Evolutionary conservation across 2,797 vertebrate species (phyloP), one percentile per base, ranked within the genome.

Genomic region (Tamandua tetradactyla): DNA sequence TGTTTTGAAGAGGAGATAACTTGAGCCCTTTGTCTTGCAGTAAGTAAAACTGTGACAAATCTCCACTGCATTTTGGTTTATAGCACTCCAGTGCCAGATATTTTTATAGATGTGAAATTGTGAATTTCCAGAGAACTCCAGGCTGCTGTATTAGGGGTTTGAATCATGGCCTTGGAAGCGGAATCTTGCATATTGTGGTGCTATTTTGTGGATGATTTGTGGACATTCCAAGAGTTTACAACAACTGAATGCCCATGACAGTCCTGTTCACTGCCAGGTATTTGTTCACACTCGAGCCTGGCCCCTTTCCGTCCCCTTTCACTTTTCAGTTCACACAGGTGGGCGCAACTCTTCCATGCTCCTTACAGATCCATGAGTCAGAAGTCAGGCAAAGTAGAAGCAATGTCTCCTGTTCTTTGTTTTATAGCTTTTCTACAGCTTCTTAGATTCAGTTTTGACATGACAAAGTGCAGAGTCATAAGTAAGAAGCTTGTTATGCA

Each of bases 1-100:
- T 90, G 25, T 72, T 90, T 74, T 90, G 25, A 94, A 82, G 68
- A 74, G 78, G 88, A 66, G 17, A 22, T 49, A 68, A 55, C 35
- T 71, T 27, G 18, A 64, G 32, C 59, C 25, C 13, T 75, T 90
- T 23, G 25, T 75, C 49, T 32, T 95, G 37, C 18, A 62, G 57
- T 61, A 78, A 27, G 32, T 79, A 75, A 93, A 93, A 89, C 30
- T 22, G 35, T 80, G 64, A 92, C 72, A 87, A 81, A 61, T 89
- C 15, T 27, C 52, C 4, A 9, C n/a, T 12, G 15, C 3, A 4
- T 55, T 91, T 95, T 94, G 57, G 13, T 75, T 94, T 71, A 76
- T 9, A 32, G 82, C 15, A 59, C 25, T 22, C 23, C 1, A n/a
- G 57, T 30, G 72, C 20, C 23, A n/a, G 9, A 71, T 32, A 80